These are phyloP conservation scores for Melanophora roralis DNA, from an alignment of 2,888 invertebrate species.

Conservation along the genomic window DNA sequence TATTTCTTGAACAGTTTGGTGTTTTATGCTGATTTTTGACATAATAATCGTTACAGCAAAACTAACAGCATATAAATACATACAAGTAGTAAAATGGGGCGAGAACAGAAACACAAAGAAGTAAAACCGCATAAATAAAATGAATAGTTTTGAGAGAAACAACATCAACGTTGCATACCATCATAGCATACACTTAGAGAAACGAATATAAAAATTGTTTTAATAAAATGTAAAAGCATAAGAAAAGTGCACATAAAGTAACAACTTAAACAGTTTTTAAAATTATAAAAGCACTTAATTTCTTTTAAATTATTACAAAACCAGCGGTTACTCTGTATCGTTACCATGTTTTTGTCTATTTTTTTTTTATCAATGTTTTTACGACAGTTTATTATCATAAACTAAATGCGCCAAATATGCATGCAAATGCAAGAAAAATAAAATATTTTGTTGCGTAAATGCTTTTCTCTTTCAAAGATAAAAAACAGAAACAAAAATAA, in stretches of 20 bases:
- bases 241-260: too few species aligned
- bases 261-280: too few species aligned
- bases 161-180: slow-evolving; percentile 34
- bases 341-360: background rate
- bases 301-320: too few species aligned
- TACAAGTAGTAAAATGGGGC: slow-evolving; percentile 44
- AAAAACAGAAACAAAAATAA: background rate
- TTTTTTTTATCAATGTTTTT: background rate
- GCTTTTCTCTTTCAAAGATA: background rate
- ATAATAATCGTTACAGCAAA: slow-evolving; percentile 42
- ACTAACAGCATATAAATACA: slow-evolving; percentile 11
- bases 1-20: slow-evolving; percentile 12
- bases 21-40: slow-evolving; percentile 50
- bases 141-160: slow-evolving; percentile 56
- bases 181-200: slow-evolving; percentile 13
- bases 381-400: background rate
- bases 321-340: too few species aligned
- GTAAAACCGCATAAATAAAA: slow-evolving; percentile 49
- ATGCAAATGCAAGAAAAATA: slow-evolving; percentile 15
- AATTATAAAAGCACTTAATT: too few species aligned
- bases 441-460: slow-evolving; percentile 43
- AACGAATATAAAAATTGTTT: background rate
- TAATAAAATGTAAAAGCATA: too few species aligned
- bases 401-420: slow-evolving; percentile 2
- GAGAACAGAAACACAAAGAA: slow-evolving; percentile 29